A percentile compares a stretch with the other conserved stretches of the same genome.
phyloP scores from a whole-genome alignment of 2,797 vertebrate species.

The Salarias fasciatus region DNA sequence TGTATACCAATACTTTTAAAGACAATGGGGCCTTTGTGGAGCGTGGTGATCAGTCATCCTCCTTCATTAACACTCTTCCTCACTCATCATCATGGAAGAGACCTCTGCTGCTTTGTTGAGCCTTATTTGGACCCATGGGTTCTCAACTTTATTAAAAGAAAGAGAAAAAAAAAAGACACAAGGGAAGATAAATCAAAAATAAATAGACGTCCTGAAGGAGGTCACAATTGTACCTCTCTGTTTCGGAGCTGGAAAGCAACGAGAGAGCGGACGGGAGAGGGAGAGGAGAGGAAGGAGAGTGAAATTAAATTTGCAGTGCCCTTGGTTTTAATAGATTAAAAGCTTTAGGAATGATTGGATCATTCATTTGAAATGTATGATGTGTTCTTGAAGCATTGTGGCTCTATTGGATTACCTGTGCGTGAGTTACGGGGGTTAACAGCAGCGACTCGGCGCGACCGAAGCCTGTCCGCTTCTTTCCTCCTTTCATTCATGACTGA shows the following conservation, averaged over 20 bases:
- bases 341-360: slow-evolving; percentile 76
- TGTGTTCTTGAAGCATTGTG: slow-evolving; percentile 46
- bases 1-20: too few species aligned
- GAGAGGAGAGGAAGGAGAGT: background rate
- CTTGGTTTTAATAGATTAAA: slow-evolving; percentile 80
- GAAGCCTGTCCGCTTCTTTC: slow-evolving; percentile 11
- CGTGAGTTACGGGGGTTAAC: slow-evolving; percentile 23
- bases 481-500: background rate
- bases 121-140: too few species aligned
- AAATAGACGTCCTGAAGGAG: slow-evolving; percentile 54
- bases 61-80: too few species aligned
- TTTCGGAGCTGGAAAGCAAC: slow-evolving; percentile 41
- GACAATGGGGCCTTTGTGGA: too few species aligned
- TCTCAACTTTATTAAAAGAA: too few species aligned
- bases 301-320: slow-evolving; percentile 70
- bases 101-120: too few species aligned
- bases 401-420: slow-evolving; percentile 61
- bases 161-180: too few species aligned
- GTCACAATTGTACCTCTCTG: slow-evolving; percentile 46
- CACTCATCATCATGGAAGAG: too few species aligned
- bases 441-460: slow-evolving; percentile 9
- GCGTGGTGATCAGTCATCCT: too few species aligned
- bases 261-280: slow-evolving; percentile 8
- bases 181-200: slow-evolving; percentile 46
- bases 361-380: slow-evolving; percentile 70